phyloP scores from a whole-genome alignment of 1,140 invertebrate genomes.

The Trachelipus rathkii region DNA sequence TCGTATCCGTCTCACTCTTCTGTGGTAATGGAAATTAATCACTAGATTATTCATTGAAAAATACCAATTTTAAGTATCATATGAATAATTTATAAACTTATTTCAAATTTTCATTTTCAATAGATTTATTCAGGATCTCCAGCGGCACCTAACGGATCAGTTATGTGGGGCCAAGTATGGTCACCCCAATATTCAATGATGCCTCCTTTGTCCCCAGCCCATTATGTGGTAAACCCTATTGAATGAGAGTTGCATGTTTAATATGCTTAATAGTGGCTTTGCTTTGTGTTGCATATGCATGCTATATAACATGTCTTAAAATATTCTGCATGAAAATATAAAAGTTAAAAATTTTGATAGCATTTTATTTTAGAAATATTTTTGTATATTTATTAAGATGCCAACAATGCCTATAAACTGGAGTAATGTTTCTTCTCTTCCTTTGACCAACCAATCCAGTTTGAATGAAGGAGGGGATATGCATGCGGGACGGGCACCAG shows the following conservation, averaged over 20 bases:
- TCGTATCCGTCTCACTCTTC: neutral
- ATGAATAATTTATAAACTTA: neutral
- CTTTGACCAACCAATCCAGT: neutral
- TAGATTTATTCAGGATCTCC: neutral
- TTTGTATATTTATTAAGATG: neutral
- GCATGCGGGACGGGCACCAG: neutral
- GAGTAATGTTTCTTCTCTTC: neutral
- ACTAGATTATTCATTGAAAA: neutral
- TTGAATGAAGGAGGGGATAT: neutral
- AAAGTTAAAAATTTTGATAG: no score
- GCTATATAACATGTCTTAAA: no score
- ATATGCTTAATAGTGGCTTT: no score
- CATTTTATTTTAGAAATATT: no score
- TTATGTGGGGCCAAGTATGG: neutral
- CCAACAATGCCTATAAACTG: neutral
- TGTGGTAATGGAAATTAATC: neutral
- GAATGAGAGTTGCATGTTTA: no score
- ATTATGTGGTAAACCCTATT: neutral
- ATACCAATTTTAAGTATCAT: neutral
- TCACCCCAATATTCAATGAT: constrained; percentile 9
- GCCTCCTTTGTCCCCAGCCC: neutral
- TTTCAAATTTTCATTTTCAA: neutral
- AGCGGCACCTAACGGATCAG: neutral
- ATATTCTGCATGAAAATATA: no score
- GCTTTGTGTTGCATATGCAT: no score